These are phyloP conservation scores for Emys orbicularis DNA, from an alignment of 2,797 vertebrate species.

Conservation along the genomic window DNA sequence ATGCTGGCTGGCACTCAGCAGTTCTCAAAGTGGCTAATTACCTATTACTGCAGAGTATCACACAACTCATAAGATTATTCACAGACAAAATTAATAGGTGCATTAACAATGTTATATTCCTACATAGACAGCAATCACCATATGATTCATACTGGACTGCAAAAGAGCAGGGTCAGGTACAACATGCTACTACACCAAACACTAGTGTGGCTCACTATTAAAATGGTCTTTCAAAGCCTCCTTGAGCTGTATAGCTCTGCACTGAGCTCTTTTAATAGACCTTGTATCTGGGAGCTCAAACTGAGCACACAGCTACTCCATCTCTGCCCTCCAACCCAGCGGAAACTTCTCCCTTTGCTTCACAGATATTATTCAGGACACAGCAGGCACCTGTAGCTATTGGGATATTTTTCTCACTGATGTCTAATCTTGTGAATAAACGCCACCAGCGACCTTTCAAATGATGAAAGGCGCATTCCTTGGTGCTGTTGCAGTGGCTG, in stretches of 20 bases:
- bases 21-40: background rate
- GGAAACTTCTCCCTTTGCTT: background rate
- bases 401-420: background rate
- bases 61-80: background rate
- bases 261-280: background rate
- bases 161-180: background rate
- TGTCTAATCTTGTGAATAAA: background rate
- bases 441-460: background rate
- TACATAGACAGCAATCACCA: background rate
- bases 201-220: background rate
- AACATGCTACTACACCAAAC: background rate
- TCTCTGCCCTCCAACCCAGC: background rate
- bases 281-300: background rate
- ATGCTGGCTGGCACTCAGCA: background rate
- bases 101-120: background rate
- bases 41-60: background rate
- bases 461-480: background rate
- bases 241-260: background rate
- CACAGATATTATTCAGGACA: background rate
- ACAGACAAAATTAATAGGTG: background rate
- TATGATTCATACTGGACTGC: background rate
- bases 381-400: background rate
- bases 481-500: background rate
- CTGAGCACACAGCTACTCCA: background rate
- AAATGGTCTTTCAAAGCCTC: background rate